Conservation (phyloP, 1,140 invertebrate genomes). For the Acyrthosiphon pisum region DNA sequence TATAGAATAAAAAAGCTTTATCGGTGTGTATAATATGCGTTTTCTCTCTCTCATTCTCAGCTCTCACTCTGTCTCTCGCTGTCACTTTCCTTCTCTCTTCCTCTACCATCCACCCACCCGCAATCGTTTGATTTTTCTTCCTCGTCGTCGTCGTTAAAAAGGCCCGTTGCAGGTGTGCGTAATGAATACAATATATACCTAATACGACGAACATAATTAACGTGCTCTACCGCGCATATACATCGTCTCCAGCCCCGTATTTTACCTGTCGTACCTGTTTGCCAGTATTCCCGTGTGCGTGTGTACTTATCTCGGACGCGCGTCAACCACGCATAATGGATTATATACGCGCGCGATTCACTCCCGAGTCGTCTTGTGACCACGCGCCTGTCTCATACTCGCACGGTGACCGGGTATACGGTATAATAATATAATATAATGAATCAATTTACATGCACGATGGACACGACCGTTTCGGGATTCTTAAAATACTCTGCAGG, state of each 20-base stretch:
- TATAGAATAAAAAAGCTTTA: constrained; percentile 25
- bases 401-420: not conserved
- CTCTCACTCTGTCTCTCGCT: not conserved
- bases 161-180: not conserved
- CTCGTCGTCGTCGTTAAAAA: not conserved
- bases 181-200: not conserved
- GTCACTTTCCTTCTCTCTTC: too few species aligned
- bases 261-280: not conserved
- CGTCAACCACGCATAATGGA: not conserved
- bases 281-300: not conserved
- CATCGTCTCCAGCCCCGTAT: not conserved
- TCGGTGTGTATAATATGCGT: not conserved
- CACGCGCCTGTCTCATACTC: not conserved
- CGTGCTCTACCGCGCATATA: not conserved
- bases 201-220: not conserved
- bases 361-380: not conserved
- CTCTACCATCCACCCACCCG: not conserved
- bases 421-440: constrained; percentile 24
- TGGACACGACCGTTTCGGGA: not conserved
- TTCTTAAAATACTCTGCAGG: not conserved
- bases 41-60: not conserved
- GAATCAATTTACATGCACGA: constrained; percentile 36
- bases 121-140: not conserved
- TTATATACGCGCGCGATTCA: not conserved
- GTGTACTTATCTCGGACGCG: not conserved